phyloP scores from a whole-genome alignment of 2,888 invertebrate genomes.

The Spilarctia lutea region DNA sequence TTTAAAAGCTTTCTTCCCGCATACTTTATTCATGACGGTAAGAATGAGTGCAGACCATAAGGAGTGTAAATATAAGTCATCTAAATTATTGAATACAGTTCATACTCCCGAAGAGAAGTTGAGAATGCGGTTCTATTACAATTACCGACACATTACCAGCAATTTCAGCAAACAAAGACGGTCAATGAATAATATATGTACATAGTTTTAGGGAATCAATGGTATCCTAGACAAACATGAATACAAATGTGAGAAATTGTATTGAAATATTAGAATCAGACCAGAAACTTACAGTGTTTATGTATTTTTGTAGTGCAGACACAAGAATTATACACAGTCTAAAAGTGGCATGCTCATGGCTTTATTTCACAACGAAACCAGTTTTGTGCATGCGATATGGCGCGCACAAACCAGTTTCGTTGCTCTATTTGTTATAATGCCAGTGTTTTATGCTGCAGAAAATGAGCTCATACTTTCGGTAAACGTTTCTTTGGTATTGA shows the following conservation, averaged over 20 bases:
- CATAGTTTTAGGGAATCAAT: constrained; percentile 27
- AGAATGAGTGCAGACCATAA: not conserved
- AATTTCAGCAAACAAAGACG: constrained; percentile 35
- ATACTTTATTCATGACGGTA: not conserved
- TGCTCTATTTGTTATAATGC: constrained; percentile 75
- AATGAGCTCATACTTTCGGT: constrained; percentile 69
- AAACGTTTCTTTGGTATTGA: constrained; percentile 63
- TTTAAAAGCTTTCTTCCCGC: not conserved
- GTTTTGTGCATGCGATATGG: constrained; percentile 71
- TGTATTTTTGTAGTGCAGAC: constrained; percentile 18
- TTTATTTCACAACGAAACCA: constrained; percentile 72
- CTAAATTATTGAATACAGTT: not conserved
- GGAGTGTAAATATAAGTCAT: not conserved
- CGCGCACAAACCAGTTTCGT: constrained; percentile 64
- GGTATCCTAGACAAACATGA: constrained; percentile 37
- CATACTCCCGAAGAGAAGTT: constrained; percentile 20
- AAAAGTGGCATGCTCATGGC: constrained; percentile 60
- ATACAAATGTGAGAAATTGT: constrained; percentile 30
- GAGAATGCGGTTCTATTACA: constrained; percentile 18
- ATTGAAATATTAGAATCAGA: constrained; percentile 27
- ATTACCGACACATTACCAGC: constrained; percentile 22
- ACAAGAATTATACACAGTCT: constrained; percentile 38
- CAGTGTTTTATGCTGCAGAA: constrained; percentile 71
- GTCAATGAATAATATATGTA: constrained; percentile 40
- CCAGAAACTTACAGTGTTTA: constrained; percentile 31